Conservation (phyloP, 2,888 invertebrate genomes). For the Zygaena filipendulae region DNA sequence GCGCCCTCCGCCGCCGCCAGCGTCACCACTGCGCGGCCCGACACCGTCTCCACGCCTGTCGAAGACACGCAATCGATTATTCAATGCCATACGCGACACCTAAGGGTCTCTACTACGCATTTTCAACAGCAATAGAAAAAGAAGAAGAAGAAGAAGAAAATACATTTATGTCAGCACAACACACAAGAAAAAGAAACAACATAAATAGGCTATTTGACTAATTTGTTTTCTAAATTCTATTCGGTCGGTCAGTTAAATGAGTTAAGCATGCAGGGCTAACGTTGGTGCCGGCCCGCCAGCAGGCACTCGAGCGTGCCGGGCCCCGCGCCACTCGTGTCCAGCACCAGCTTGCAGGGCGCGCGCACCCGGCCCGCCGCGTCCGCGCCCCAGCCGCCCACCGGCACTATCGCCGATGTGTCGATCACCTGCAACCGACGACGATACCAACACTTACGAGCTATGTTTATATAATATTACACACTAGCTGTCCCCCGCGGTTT, state of each 20-base stretch:
- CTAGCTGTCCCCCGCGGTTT: too few relatives aligned
- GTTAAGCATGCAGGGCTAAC: conserved; percentile 43
- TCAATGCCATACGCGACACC: not conserved
- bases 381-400: conserved; percentile 90
- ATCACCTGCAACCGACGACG: conserved; percentile 72
- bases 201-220: too few relatives aligned
- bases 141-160: too few relatives aligned
- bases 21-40: conserved; percentile 65
- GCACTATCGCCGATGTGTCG: conserved; percentile 75
- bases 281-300: conserved; percentile 72
- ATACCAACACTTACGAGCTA: not conserved
- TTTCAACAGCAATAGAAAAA: not conserved
- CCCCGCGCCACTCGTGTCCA: conserved; percentile 91
- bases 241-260: too few relatives aligned
- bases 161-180: too few relatives aligned
- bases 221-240: too few relatives aligned
- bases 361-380: conserved; percentile 80
- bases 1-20: conserved; percentile 55
- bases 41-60: conserved; percentile 61
- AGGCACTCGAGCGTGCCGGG: conserved; percentile 80
- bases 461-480: not conserved
- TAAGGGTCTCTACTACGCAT: not conserved
- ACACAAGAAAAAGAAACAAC: too few relatives aligned
- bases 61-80: not conserved
- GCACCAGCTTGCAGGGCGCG: conserved; percentile 82